Base-by-base conservation (phyloP, 2,797 vertebrate species). In the Hypotaenidia philippensis region DNA sequence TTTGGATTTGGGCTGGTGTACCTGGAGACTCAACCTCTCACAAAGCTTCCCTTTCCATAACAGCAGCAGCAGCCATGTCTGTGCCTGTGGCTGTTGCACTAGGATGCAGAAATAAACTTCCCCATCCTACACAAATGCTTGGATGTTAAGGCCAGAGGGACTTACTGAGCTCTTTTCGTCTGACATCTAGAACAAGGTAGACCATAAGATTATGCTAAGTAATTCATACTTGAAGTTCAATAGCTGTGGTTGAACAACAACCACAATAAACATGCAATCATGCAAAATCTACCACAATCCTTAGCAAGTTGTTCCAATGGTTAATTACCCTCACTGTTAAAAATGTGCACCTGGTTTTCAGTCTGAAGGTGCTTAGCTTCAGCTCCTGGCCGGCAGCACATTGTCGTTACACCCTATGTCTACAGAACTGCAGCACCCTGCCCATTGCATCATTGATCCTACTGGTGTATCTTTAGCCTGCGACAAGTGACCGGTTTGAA, bases 221-320 rank as follows among this genome's bases (percentile, higher is more conserved):
- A 94, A 63, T 87, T 93, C 52, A 81, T 70, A 52, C 56, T 60
- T 93, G 40, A 82, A 82, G 74, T 89, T 83, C 75, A 92, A 89
- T 89, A 92, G 49, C 74, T 91, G 93, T 44, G 91, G 91, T 94
- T 96, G 79, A 91, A 95, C 77, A 95, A 82, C 84, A 38, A 94
- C 93, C 89, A 86, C 83, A 93, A 93, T 50, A 95, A 96, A 96
- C 78, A 91, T 9, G 59, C 85, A 94, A 93, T 95, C 32, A 4
- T 88, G 85, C 83, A 94, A 93, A 95, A 97, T 77, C 91, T 96
- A 94, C 96, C 95, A 94, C 93, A 94, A 45, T 44, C 34, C 87
- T 76, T 87, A 63, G 19, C 76, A 96, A 95, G 59, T 60, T 87
- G 59, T 95, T 96, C 87, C 87, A 95, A 20, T 50, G 56, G 66